These are phyloP conservation scores for Sphinx pinastri DNA, from an alignment of 2,888 invertebrate species.

Conservation along the genomic window DNA sequence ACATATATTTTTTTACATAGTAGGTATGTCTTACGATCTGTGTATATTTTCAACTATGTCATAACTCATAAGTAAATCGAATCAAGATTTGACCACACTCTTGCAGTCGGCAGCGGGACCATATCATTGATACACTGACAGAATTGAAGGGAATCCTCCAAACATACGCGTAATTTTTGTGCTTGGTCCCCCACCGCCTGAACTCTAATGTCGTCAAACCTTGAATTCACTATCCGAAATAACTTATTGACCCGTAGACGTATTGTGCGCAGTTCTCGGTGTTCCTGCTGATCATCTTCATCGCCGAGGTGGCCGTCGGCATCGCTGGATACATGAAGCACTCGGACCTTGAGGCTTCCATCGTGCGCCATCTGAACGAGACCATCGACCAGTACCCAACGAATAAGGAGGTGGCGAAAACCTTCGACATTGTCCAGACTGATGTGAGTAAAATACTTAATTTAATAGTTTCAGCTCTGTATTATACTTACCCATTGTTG, in stretches of 20 bases:
- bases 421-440: conserved; percentile 93
- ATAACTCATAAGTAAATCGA: no score
- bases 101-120: no score
- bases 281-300: conserved; percentile 90
- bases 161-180: no score
- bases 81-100: no score
- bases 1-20: no score
- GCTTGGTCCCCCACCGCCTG: background rate
- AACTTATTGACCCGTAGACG: conserved; percentile 7
- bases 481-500: background rate
- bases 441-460: conserved; percentile 86
- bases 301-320: conserved; percentile 92
- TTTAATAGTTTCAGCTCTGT: background rate
- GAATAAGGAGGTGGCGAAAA: conserved; percentile 86
- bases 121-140: no score
- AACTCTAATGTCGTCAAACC: background rate
- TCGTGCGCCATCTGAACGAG: conserved; percentile 88
- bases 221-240: background rate
- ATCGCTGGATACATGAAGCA: conserved; percentile 92
- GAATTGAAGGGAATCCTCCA: no score
- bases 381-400: conserved; percentile 88
- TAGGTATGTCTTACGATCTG: no score
- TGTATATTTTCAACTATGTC: no score
- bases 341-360: conserved; percentile 86
- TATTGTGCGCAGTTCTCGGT: conserved; percentile 86